A percentile compares a stretch with the other conserved stretches of the same genome.
phyloP scores from a whole-genome alignment of 2,888 invertebrate genomes.

The Agrilus mali region DNA sequence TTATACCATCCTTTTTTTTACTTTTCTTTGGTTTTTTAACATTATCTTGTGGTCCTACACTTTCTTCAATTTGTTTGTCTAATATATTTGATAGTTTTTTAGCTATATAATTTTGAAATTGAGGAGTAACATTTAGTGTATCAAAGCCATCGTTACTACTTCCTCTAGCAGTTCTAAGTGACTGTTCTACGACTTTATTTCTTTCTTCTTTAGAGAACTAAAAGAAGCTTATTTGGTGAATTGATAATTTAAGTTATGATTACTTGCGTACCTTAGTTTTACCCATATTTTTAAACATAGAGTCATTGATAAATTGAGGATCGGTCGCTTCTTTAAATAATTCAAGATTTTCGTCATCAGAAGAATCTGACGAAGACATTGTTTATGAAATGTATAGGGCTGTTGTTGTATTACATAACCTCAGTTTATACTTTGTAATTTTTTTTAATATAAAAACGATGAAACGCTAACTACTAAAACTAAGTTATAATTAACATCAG shows the following conservation, averaged over 20 bases:
- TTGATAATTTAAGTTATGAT: not conserved
- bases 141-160: slow-evolving; percentile 41
- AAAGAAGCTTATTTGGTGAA: too few species aligned
- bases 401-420: too few species aligned
- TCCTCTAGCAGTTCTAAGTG: slow-evolving; percentile 18
- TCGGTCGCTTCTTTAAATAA: slow-evolving; percentile 38
- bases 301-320: slow-evolving; percentile 34
- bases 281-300: slow-evolving; percentile 17
- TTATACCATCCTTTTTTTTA: slow-evolving; percentile 32
- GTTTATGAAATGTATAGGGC: slow-evolving; percentile 4
- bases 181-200: slow-evolving; percentile 9
- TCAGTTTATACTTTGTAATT: too few species aligned
- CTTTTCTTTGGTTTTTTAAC: slow-evolving; percentile 12
- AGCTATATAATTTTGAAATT: slow-evolving; percentile 39
- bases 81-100: slow-evolving; percentile 39
- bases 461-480: too few species aligned
- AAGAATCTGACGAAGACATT: slow-evolving; percentile 25
- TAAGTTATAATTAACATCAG: too few species aligned
- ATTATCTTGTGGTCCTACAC: slow-evolving; percentile 5
- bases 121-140: slow-evolving; percentile 38
- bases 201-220: too few species aligned
- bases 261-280: too few species aligned
- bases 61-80: slow-evolving; percentile 30
- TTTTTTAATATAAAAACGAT: too few species aligned
- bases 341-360: slow-evolving; percentile 27